phyloP scores from a whole-genome alignment of 2,888 invertebrate species.

The Ypsolopha sequella region DNA sequence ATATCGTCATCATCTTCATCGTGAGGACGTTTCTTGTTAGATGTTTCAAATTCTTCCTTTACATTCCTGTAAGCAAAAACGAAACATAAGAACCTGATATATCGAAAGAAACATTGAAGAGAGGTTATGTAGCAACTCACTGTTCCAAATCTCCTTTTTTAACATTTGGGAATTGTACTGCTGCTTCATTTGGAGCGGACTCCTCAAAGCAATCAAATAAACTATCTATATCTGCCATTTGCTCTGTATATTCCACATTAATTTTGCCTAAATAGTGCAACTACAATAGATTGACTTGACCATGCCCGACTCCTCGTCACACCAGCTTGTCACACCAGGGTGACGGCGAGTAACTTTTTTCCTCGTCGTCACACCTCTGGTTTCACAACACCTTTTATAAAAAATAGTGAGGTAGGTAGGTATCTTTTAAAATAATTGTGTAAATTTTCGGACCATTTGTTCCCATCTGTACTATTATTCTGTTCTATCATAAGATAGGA shows the following conservation, averaged over 20 bases:
- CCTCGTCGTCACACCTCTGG: too few species aligned
- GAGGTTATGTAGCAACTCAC: conserved; percentile 40
- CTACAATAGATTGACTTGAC: too few species aligned
- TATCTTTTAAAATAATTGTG: too few species aligned
- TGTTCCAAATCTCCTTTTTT: conserved; percentile 20
- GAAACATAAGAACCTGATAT: neutral
- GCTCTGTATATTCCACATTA: neutral
- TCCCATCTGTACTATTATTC: too few species aligned
- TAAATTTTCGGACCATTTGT: too few species aligned
- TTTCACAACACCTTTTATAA: too few species aligned
- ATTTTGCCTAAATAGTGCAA: neutral
- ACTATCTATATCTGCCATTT: conserved; percentile 43
- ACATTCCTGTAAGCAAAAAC: conserved; percentile 17
- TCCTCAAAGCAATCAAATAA: conserved; percentile 61
- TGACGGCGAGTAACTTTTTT: too few species aligned
- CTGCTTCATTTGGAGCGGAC: conserved; percentile 24
- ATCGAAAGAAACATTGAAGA: conserved; percentile 6
- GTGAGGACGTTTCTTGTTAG: conserved; percentile 39
- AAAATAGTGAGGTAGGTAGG: too few species aligned
- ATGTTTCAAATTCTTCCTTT: conserved; percentile 15
- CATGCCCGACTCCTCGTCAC: too few species aligned
- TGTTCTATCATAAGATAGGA: too few species aligned
- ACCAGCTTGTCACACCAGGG: too few species aligned
- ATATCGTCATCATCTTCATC: conserved; percentile 39
- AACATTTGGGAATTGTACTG: conserved; percentile 35